Evolutionary conservation across 2,888 invertebrate species (phyloP).

Genomic region (Dynastes maya): DNA sequence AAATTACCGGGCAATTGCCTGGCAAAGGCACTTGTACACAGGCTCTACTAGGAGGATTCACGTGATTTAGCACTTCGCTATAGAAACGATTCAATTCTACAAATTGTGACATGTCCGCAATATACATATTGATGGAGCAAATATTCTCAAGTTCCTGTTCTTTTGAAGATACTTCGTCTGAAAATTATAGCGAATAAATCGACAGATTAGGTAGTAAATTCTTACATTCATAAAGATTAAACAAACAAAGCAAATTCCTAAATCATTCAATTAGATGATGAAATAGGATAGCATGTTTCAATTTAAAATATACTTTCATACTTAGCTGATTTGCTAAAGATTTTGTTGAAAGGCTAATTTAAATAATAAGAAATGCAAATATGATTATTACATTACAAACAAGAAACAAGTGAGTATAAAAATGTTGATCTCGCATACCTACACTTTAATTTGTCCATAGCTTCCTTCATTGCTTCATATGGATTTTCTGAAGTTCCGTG

Average conservation of each 20-base stretch:
- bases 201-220: no score
- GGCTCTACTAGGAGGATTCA: conserved; percentile 89
- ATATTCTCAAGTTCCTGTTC: conserved; percentile 77
- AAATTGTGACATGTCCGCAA: conserved; percentile 88
- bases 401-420: neutral
- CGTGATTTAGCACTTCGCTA: conserved; percentile 79
- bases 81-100: conserved; percentile 85
- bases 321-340: no score
- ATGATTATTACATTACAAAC: no score
- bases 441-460: conserved; percentile 86
- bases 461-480: conserved; percentile 79
- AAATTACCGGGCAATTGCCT: conserved; percentile 79
- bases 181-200: conserved; percentile 62
- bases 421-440: conserved; percentile 72
- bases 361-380: no score
- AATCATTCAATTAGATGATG: no score
- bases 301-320: no score
- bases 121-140: conserved; percentile 87
- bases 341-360: no score
- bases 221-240: no score
- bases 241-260: no score
- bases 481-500: conserved; percentile 80
- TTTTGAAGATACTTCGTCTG: conserved; percentile 73
- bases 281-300: no score
- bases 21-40: conserved; percentile 86